phyloP scores from a whole-genome alignment of 2,888 invertebrate species.

The Diplolepis rosae region DNA sequence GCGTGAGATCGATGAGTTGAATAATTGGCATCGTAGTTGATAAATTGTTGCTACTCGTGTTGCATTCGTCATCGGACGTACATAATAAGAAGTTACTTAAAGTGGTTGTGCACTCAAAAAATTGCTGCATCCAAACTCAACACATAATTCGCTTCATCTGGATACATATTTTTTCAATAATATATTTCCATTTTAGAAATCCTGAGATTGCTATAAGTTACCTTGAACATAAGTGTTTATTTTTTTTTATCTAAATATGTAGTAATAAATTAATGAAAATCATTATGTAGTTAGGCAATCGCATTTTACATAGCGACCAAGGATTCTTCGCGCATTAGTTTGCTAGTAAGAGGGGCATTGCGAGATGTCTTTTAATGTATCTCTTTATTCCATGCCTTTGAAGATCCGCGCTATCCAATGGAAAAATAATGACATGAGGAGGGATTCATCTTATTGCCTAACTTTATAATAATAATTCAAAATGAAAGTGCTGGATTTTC shows the following conservation, averaged over 20 bases:
- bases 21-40: background rate
- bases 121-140: too few relatives aligned
- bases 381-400: conserved; percentile 18
- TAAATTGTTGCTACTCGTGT: background rate
- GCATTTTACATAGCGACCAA: background rate
- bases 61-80: background rate
- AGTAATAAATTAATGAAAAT: too few relatives aligned
- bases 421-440: conserved; percentile 17
- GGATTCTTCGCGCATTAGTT: conserved; percentile 5
- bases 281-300: conserved; percentile 11
- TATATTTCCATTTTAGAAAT: too few relatives aligned
- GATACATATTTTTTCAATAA: too few relatives aligned
- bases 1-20: background rate
- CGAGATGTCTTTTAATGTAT: conserved; percentile 22
- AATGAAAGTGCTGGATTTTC: too few relatives aligned
- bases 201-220: too few relatives aligned
- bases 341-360: background rate
- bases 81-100: background rate
- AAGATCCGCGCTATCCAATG: conserved; percentile 14
- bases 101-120: too few relatives aligned
- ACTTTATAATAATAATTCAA: background rate
- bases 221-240: too few relatives aligned
- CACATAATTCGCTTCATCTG: too few relatives aligned
- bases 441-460: conserved; percentile 2
- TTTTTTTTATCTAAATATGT: too few relatives aligned